Evolutionary conservation across 1,140 invertebrate species (phyloP), one percentile per base, ranked within the genome.

Genomic region (Homarus americanus): DNA sequence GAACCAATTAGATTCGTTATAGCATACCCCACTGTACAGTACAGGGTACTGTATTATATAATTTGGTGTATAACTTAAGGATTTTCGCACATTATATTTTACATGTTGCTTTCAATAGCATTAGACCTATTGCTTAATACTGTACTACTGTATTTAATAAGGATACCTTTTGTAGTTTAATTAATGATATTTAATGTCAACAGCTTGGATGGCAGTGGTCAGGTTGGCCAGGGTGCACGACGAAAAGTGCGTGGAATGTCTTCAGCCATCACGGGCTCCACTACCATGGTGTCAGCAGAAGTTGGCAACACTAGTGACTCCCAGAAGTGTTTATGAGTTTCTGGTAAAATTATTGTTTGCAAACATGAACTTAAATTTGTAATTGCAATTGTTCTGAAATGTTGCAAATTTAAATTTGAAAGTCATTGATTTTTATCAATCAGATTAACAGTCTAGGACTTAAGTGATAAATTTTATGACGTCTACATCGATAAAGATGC

Each of bases 151-250:
- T n/a, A n/a, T n/a, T n/a, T n/a, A n/a, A n/a, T n/a, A n/a, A n/a
- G 20, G 53, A 58, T 58, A 20, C 17, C 3, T 17, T 20, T 58
- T 58, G 53, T 20, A 1, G 4, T 58, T 24, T 58, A 58, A 58
- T 58, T 58, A 24, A 58, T 58, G 17, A 58, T 53, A 53, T 53
- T 53, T 28, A 32, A 36, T 12, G 40, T 66, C 15, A 34, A 84
- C 73, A 79, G 73, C 32, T 34, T 76, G 41, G 73, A 86, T 20
- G 73, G 44, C 34, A 86, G 44, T 38, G 53, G 36, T 4, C 58
- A 88, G n/a, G 86, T 88, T 20, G 86, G 86, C n/a, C 76, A 88
- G 36, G 86, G 86, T 44, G 86, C 86, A 20, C 49, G 76, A 20
- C 53, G 76, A 28, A 88, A 88, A 34, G 86, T 88, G 38, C 63